These are phyloP conservation scores for Elanoides forficatus DNA, from an alignment of 2,113 vertebrate genomes.

Conservation along the genomic window DNA sequence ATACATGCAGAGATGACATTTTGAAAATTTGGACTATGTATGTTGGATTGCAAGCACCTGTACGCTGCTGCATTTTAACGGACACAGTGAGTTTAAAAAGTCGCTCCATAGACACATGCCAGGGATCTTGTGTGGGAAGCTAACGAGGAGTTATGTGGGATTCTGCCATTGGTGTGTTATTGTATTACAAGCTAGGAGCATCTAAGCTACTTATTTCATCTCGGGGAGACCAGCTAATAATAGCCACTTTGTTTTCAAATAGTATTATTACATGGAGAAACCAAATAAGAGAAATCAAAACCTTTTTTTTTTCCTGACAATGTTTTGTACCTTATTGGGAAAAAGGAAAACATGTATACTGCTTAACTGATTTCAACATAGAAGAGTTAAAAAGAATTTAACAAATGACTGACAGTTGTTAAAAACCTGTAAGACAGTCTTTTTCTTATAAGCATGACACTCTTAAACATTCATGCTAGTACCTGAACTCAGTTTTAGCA, in stretches of 20 bases:
- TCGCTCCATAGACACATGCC: not conserved
- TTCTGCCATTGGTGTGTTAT: not conserved
- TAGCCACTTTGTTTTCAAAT: not conserved
- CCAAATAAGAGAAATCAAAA: not conserved
- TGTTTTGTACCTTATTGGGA: not conserved
- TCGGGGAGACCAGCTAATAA: not conserved
- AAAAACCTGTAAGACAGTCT: not conserved
- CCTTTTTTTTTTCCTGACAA: not conserved
- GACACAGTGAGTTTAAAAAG: not conserved
- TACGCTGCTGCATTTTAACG: not conserved
- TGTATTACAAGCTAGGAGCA: not conserved
- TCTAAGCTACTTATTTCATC: not conserved
- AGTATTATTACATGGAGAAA: not conserved
- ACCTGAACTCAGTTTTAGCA: not conserved
- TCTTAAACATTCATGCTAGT: not conserved
- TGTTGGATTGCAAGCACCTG: not conserved
- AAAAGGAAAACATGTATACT: not conserved
- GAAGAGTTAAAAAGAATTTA: not conserved
- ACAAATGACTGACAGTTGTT: not conserved
- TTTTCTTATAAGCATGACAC: not conserved
- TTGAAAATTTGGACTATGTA: not conserved
- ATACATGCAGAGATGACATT: not conserved
- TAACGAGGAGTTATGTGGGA: rapidly evolving
- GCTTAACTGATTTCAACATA: not conserved
- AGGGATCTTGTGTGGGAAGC: not conserved